Conservation (phyloP, 1,140 invertebrate genomes). For the Zaprionus lachaisei region DNA sequence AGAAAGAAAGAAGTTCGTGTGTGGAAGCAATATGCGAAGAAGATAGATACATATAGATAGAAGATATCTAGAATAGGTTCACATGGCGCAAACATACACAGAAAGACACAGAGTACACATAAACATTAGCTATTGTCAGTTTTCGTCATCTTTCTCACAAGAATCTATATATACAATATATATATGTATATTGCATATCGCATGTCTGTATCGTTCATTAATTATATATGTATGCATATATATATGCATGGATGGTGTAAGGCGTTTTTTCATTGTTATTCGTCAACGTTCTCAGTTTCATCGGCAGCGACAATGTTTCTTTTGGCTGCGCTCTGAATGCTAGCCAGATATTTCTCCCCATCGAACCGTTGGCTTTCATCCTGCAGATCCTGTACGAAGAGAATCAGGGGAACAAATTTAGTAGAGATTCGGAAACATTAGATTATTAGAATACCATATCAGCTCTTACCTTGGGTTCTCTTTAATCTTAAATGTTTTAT, state of each 20-base stretch:
- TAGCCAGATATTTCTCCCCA: conserved; percentile 79
- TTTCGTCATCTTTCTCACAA: conserved; percentile 20
- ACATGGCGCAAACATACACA: conserved; percentile 11
- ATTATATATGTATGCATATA: conserved; percentile 5
- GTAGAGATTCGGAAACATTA: background rate
- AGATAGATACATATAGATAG: background rate
- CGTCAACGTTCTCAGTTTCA: conserved; percentile 70
- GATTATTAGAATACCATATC: conserved; percentile 20
- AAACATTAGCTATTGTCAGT: conserved; percentile 52
- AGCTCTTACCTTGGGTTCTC: conserved; percentile 24
- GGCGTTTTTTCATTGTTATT: conserved; percentile 46
- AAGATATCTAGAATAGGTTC: too few relatives aligned
- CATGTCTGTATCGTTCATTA: conserved; percentile 37
- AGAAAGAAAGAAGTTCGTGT: conserved; percentile 36
- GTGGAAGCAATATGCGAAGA: conserved; percentile 13
- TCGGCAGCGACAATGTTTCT: conserved; percentile 77
- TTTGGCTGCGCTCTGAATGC: conserved; percentile 73
- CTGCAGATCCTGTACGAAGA: conserved; percentile 69
- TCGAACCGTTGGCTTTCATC: conserved; percentile 83
- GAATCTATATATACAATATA: conserved; percentile 11
- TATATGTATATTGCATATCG: conserved; percentile 11
- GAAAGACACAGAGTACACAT: conserved; percentile 14
- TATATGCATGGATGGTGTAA: background rate
- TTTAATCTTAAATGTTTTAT: background rate
- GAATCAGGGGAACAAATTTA: background rate